These are phyloP conservation scores for Poecile atricapillus DNA, from an alignment of 2,113 vertebrate genomes.

Conservation along the genomic window DNA sequence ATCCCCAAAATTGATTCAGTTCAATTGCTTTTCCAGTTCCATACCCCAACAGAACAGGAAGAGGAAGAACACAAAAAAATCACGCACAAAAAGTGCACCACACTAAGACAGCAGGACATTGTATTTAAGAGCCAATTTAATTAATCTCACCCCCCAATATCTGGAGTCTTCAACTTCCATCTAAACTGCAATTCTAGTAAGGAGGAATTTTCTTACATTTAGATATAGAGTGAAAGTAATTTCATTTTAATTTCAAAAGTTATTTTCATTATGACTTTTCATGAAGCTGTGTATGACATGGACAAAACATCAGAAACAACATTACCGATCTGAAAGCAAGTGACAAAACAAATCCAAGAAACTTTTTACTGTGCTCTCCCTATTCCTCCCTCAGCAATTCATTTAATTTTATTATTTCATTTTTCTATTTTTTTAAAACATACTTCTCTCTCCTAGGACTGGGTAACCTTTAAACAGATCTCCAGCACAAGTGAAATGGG, in stretches of 20 bases:
- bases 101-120: not conserved
- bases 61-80: not conserved
- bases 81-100: not conserved
- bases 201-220: not conserved
- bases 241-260: not conserved
- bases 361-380: not conserved
- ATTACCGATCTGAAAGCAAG: not conserved
- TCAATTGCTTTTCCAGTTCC: not conserved
- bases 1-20: not conserved
- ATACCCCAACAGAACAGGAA: not conserved
- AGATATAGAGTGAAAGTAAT: not conserved
- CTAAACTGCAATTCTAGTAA: not conserved
- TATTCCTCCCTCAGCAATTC: not conserved
- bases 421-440: not conserved
- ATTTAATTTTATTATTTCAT: not conserved
- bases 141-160: not conserved
- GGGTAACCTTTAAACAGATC: not conserved
- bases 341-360: not conserved
- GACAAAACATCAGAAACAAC: not conserved
- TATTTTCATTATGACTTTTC: not conserved
- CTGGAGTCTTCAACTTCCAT: not conserved
- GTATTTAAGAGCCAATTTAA: not conserved
- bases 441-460: not conserved
- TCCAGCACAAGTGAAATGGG: not conserved
- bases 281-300: not conserved